These are phyloP conservation scores for Myotis planiceps DNA, from an alignment of 2,797 vertebrate genomes.

Conservation along the genomic window DNA sequence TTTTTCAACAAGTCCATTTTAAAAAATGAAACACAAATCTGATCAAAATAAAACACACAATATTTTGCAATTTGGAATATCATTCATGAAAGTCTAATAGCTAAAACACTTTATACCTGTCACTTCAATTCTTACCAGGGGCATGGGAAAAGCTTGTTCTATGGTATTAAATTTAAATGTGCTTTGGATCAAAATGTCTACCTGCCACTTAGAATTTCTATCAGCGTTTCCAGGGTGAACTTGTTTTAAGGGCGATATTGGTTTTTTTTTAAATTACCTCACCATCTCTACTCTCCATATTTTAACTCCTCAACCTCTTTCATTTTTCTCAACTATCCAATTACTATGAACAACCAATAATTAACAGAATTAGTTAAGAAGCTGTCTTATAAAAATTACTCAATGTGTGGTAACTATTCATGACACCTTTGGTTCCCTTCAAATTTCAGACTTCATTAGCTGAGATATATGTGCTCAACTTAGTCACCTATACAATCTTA, in stretches of 20 bases:
- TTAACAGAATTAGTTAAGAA: background rate
- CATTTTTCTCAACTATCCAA: background rate
- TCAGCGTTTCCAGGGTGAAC: conserved; percentile 12
- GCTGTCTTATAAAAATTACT: background rate
- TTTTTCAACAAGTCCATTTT: background rate
- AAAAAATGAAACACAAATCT: conserved; percentile 47
- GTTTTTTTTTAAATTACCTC: background rate
- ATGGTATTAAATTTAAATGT: conserved; percentile 49
- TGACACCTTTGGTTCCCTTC: background rate
- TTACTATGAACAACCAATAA: background rate
- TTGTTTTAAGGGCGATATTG: background rate
- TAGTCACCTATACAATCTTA: background rate
- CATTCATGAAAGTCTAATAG: conserved; percentile 39
- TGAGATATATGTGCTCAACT: background rate
- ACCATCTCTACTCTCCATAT: background rate
- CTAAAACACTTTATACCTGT: conserved; percentile 45
- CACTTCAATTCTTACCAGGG: conserved; percentile 44
- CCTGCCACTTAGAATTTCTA: conserved; percentile 15
- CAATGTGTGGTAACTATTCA: background rate
- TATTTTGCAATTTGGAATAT: conserved; percentile 58
- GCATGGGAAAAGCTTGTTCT: conserved; percentile 15
- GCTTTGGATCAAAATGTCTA: conserved; percentile 40
- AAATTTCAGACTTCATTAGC: background rate
- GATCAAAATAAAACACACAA: conserved; percentile 54
- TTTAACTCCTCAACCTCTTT: background rate